These are phyloP conservation scores for Ormyrus thymus DNA, from an alignment of 2,888 invertebrate species.

Conservation along the genomic window DNA sequence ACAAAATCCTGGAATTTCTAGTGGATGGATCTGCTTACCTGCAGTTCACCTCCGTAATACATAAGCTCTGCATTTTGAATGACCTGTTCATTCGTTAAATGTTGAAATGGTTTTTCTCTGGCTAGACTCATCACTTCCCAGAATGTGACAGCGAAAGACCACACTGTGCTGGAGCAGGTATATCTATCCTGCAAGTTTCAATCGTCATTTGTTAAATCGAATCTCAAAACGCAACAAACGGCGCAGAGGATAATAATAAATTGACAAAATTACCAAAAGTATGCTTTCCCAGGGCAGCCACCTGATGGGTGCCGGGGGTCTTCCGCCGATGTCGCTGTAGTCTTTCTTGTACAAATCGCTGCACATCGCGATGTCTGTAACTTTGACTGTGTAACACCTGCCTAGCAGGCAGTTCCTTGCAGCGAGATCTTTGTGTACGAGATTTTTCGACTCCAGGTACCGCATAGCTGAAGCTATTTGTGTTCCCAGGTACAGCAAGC, in stretches of 20 bases:
- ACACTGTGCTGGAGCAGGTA: conserved; percentile 79
- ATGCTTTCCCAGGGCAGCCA: conserved; percentile 83
- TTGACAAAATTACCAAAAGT: conserved; percentile 76
- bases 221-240: neutral
- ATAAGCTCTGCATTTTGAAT: conserved; percentile 81
- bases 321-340: conserved; percentile 80
- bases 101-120: conserved; percentile 79
- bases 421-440: conserved; percentile 87
- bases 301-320: conserved; percentile 79
- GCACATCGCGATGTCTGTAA: conserved; percentile 81
- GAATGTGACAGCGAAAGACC: conserved; percentile 81
- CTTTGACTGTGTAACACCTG: conserved; percentile 79
- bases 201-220: neutral
- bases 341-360: conserved; percentile 80
- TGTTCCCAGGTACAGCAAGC: conserved; percentile 83
- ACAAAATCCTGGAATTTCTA: neutral
- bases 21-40: conserved; percentile 71
- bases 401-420: conserved; percentile 82
- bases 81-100: conserved; percentile 79
- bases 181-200: conserved; percentile 78
- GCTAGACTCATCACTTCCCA: conserved; percentile 81
- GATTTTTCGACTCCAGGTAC: conserved; percentile 85
- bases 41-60: conserved; percentile 80
- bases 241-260: neutral
- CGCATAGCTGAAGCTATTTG: conserved; percentile 89